phyloP scores from a whole-genome alignment of 2,113 vertebrate genomes.

The Nerophis ophidion region DNA sequence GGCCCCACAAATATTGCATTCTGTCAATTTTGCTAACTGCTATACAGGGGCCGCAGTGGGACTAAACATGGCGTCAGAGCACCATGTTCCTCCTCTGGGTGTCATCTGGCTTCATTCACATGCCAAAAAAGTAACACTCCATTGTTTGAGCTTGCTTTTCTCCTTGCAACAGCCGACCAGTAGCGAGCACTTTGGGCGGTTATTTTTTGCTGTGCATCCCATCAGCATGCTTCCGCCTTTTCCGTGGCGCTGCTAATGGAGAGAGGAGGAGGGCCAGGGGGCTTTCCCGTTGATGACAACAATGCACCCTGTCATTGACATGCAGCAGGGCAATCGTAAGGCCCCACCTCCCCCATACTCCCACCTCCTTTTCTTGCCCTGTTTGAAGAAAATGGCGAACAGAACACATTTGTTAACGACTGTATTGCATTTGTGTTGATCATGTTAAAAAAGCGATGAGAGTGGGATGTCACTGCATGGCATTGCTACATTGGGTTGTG shows the following conservation, averaged over 20 bases:
- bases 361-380: slow-evolving; percentile 8
- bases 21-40: too few relatives aligned
- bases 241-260: slow-evolving; percentile 11
- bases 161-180: not conserved
- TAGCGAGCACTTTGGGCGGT: slow-evolving; percentile 1
- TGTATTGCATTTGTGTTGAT: too few relatives aligned
- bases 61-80: too few relatives aligned
- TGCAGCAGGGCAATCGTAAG: slow-evolving; percentile 33
- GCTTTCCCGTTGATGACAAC: slow-evolving; percentile 32
- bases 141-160: slow-evolving; percentile 17
- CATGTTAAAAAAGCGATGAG: slow-evolving; percentile 43
- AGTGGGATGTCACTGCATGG: slow-evolving; percentile 50
- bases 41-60: too few relatives aligned
- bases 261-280: not conserved
- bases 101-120: too few relatives aligned
- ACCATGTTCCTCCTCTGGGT: too few relatives aligned
- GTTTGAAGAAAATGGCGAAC: not conserved
- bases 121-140: too few relatives aligned
- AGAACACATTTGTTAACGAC: too few relatives aligned
- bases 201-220: slow-evolving; percentile 25
- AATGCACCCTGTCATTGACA: slow-evolving; percentile 47
- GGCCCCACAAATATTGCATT: too few relatives aligned
- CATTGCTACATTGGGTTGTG: slow-evolving; percentile 22
- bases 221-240: slow-evolving; percentile 42
- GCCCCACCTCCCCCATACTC: not conserved